Base-by-base conservation (phyloP, 2,797 vertebrate species). In the Eleutherodactylus coqui region DNA sequence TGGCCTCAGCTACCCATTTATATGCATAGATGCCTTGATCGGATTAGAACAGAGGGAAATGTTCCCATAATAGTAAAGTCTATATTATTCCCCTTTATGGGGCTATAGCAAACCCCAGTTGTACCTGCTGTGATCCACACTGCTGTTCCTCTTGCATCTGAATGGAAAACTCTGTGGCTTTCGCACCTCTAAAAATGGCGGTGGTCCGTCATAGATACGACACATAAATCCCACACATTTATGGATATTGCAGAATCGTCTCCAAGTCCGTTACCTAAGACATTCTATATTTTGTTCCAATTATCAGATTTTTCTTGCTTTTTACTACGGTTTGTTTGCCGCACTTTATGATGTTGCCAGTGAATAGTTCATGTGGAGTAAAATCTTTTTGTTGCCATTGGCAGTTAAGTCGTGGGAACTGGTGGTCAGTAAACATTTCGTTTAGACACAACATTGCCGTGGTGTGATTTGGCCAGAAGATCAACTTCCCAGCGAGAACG, bases 371-470 rank as follows among this genome's bases (percentile, higher is more conserved):
- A 38, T 4, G 0, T 70, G 21, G 36, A 10, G 34, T 11, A 24
- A 3, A 16, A 41, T 5, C 11, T 72, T 13, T 43, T 72, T 41
- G 21, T 34, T 70, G n/a, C 47, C 43, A 75, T 75, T 75, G 73
- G 73, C 73, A 32, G 73, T 9, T 4, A 5, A 17, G 43, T 76
- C n/a, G 47, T 72, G 69, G 21, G 34, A 70, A 70, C 19, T 21
- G 11, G 17, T 49, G 43, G 43, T 49, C 43, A 34, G 45, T 53
- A 49, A 76, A 76, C 43, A 32, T 76, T 32, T 51, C 8, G 0
- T 34, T 53, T 21, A 49, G 73, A 76, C 47, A 49, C 45, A 76
- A 76, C 47, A 53, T 76, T 51, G 24, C 47, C 32, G 73, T 16
- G 34, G 32, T 51, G 27, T 34, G 14, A 49, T 49, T 76, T 32